These are phyloP conservation scores for Neodiprion pinetum DNA, from an alignment of 1,140 invertebrate genomes.

Conservation along the genomic window DNA sequence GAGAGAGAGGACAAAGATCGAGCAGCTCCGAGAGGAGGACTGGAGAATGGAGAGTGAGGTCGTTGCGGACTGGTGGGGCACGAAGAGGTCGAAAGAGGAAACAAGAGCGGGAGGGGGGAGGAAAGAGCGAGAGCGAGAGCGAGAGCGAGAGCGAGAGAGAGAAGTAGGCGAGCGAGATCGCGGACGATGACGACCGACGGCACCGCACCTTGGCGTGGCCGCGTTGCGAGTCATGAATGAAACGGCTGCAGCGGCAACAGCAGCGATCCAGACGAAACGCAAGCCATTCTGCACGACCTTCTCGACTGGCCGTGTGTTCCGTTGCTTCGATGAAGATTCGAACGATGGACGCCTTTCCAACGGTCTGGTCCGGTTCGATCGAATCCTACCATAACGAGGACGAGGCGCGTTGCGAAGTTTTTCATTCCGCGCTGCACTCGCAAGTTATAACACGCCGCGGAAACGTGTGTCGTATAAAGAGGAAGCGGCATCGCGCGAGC, in stretches of 20 bases:
- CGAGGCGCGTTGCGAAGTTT: too few species aligned
- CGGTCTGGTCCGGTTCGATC: too few species aligned
- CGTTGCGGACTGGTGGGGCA: slow-evolving; percentile 50
- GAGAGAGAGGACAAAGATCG: slow-evolving; percentile 21
- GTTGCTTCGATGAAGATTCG: slow-evolving; percentile 27
- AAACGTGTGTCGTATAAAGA: too few species aligned
- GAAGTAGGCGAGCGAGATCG: slow-evolving; percentile 61
- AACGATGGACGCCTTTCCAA: too few species aligned
- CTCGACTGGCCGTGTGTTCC: slow-evolving; percentile 39
- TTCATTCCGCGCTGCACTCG: too few species aligned
- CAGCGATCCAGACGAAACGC: slow-evolving; percentile 33
- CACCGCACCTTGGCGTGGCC: slow-evolving; percentile 47
- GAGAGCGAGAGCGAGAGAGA: slow-evolving; percentile 29
- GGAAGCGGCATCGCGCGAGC: too few species aligned
- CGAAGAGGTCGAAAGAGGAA: slow-evolving; percentile 56
- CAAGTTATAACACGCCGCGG: too few species aligned
- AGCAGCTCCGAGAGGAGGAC: not conserved
- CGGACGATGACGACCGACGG: slow-evolving; percentile 47
- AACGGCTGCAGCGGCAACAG: slow-evolving; percentile 24
- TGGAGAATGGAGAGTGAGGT: slow-evolving; percentile 35
- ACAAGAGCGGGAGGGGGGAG: slow-evolving; percentile 56
- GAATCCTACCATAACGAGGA: too few species aligned
- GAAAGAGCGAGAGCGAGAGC: slow-evolving; percentile 51
- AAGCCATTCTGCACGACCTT: slow-evolving; percentile 42
- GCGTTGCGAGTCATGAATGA: slow-evolving; percentile 39